Percentiles rank a stretch among this genome's conserved stretches.
These are phyloP conservation scores for Cyclopterus lumpus DNA, from an alignment of 2,797 vertebrate species.

Conservation along the genomic window DNA sequence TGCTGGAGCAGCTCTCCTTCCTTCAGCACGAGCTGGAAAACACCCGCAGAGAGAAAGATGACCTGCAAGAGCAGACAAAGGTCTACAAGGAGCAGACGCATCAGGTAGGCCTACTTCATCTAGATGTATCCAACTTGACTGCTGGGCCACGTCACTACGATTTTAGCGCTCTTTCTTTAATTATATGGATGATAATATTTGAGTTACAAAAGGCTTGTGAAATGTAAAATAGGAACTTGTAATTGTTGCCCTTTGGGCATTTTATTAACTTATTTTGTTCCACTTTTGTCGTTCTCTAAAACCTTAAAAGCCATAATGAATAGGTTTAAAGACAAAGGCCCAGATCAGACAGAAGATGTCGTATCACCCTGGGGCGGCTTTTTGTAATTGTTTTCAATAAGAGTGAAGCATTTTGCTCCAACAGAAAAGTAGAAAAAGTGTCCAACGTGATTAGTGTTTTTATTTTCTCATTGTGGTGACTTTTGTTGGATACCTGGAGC, in stretches of 20 bases:
- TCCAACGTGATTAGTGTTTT: too few relatives aligned
- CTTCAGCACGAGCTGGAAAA: slow-evolving; percentile 89
- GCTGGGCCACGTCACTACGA: neutral
- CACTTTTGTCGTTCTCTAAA: neutral
- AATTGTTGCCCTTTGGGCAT: neutral
- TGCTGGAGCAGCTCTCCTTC: slow-evolving; percentile 90
- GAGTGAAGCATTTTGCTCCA: too few relatives aligned
- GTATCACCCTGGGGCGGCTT: neutral
- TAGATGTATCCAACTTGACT: neutral
- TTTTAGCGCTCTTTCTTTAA: neutral
- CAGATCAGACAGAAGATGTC: neutral
- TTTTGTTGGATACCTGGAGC: neutral
- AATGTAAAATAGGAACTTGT: neutral
- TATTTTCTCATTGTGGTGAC: neutral
- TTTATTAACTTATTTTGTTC: neutral
- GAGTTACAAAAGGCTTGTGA: neutral
- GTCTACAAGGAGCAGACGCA: slow-evolving; percentile 87
- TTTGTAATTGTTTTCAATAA: neutral
- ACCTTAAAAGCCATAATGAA: neutral
- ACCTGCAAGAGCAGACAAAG: slow-evolving; percentile 83
- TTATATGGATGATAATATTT: neutral
- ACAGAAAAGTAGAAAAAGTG: too few relatives aligned
- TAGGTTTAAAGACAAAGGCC: neutral
- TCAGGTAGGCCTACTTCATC: slow-evolving; percentile 76
- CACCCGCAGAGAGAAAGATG: slow-evolving; percentile 86